A percentile compares a stretch with the other conserved stretches of the same genome.
Conservation (phyloP, 2,797 vertebrate species). For the Mallotus villosus region DNA sequence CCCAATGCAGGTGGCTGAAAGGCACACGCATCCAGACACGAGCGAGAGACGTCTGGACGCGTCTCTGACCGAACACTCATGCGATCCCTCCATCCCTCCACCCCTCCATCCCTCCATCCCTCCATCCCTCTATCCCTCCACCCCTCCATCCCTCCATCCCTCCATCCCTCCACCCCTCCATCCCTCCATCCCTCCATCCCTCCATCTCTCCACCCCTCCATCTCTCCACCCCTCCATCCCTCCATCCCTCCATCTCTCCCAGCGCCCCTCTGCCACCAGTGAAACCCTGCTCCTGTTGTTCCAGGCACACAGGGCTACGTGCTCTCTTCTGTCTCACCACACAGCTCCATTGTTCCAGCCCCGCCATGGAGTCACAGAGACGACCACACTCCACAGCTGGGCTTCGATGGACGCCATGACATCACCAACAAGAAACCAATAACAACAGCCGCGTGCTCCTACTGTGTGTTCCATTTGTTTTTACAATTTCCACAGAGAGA, state of each 20-base stretch:
- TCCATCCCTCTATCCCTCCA: too few relatives aligned
- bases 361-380: constrained; percentile 23
- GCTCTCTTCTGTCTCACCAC: background rate
- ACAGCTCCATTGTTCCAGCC: constrained; percentile 31
- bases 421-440: constrained; percentile 53
- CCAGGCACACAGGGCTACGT: background rate
- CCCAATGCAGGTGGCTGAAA: constrained; percentile 1
- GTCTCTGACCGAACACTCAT: constrained; percentile 17
- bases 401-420: constrained; percentile 47
- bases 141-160: background rate
- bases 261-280: constrained; percentile 6
- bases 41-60: constrained; percentile 15
- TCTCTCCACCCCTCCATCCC: background rate
- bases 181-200: background rate
- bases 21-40: background rate
- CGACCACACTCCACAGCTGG: constrained; percentile 42
- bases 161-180: background rate
- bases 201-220: constrained; percentile 12
- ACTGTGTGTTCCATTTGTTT: constrained; percentile 33
- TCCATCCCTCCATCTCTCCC: background rate
- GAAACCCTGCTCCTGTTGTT: constrained; percentile 2
- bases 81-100: background rate
- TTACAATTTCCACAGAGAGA: constrained; percentile 25
- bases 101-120: background rate
- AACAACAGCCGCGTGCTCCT: too few relatives aligned